Evolutionary conservation across 2,888 invertebrate genomes (phyloP).

Genomic region (Spodoptera exigua): DNA sequence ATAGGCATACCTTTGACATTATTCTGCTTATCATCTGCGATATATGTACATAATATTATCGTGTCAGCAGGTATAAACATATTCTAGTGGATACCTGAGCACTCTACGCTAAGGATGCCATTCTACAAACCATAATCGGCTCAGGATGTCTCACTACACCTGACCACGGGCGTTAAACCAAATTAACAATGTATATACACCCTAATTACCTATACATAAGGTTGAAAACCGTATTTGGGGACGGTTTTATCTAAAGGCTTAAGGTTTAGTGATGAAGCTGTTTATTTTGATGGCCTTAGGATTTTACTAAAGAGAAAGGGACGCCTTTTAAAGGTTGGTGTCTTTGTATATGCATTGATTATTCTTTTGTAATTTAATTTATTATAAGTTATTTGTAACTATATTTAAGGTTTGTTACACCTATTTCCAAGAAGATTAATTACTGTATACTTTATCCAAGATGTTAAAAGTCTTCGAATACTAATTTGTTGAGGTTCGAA

Average conservation of each 20-base stretch:
- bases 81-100: constrained; percentile 32
- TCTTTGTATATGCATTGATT: too few species aligned
- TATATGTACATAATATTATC: too few species aligned
- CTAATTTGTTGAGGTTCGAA: too few species aligned
- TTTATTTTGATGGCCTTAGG: constrained; percentile 4
- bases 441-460: too few species aligned
- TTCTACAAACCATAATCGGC: constrained; percentile 46
- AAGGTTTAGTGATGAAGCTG: constrained; percentile 18
- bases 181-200: constrained; percentile 67
- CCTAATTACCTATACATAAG: constrained; percentile 46
- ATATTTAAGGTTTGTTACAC: too few species aligned
- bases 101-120: constrained; percentile 37
- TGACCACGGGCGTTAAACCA: constrained; percentile 67
- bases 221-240: constrained; percentile 26
- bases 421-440: too few species aligned
- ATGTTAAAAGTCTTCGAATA: too few species aligned
- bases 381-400: too few species aligned
- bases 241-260: constrained; percentile 18
- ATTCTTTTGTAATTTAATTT: background rate
- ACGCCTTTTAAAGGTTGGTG: background rate
- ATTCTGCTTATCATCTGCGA: too few species aligned
- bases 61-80: constrained; percentile 16
- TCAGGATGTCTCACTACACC: constrained; percentile 68
- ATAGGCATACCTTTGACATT: too few species aligned
- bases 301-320: background rate